Evolutionary conservation across 2,113 vertebrate species (phyloP), one percentile per base, ranked within the genome.

Genomic region (Hydrolagus affinis): DNA sequence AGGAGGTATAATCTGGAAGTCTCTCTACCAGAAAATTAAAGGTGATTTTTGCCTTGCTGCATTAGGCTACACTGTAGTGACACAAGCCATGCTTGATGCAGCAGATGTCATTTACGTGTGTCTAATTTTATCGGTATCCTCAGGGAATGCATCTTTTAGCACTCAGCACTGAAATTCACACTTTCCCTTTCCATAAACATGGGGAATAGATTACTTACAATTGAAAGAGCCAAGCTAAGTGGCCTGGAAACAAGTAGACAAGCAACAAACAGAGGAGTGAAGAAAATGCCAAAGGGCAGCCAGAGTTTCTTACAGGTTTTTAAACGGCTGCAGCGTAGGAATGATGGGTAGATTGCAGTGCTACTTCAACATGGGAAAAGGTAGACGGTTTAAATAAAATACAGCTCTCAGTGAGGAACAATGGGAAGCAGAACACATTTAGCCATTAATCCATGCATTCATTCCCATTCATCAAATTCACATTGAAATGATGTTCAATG

Each of bases 21-120:
- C 60, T 32, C 77, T 83, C 77, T 83, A 83, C 77, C 25, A 19
- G 77, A 83, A 83, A 83, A 83, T 83, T 83, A 83, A 83, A 66
- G 77, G 77, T 62, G 77, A 83, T 83, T 66, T 83, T 83, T 83
- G 77, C 77, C 60, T 83, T 83, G 60, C 2, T 83, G 25, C 77
- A 66, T 83, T 83, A 83, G 60, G 14, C 60, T 19, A 66, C 25
- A 30, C 62, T 10, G 2, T 3, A 66, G 60, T 83, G 78, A 83
- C 25, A 83, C 66, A 60, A 83, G 60, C 14, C 11, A 25, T 32
- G 9, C 21, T 83, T 83, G 2, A 15, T 83, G 78, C 78, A 32
- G 62, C 60, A 19, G 44, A 44, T 83, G 60, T 25, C 23, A 19
- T 66, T 68, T 83, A 64, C 10, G 62, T 64, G 14, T 32, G 78